Base-by-base conservation (phyloP, 2,888 invertebrate species). In the Drosophila mercatorum region DNA sequence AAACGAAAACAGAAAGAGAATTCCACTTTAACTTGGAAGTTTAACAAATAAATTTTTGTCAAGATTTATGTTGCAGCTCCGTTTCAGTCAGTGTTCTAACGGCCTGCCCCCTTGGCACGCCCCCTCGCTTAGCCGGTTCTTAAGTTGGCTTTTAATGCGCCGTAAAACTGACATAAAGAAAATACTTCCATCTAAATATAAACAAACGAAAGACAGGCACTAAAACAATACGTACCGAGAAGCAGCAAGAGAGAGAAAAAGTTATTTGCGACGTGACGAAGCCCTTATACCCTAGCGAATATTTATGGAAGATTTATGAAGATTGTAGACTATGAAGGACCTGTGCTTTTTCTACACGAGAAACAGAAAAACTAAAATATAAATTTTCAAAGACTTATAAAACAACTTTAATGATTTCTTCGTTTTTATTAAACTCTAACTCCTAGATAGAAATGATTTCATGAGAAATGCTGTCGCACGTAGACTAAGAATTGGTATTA, bases 111-210 rank as follows among this genome's bases (percentile, higher is more conserved):
- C 12, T 17, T 26, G 44, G 10, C 43, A 34, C 57, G 17, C 26
- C 55, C 41, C 53, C 47, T 51, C 41, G 62, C 60, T 62, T 59
- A 72, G 69, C 57, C 51, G 68, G 65, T 65, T 80, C 72, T 81
- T 68, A 73, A 72, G 61, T 79, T 80, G 88, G 59, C 75, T 70
- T 75, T 78, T 78, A 80, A 78, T 79, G 82, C 66, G 62, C 64
- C 72, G 61, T 81, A 82, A 88, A 88, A 80, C 73, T 81, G 79
- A 53, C 64, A 75, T 81, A 74, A 80, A 77, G 69, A 80, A 81
- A 87, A 81, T 76, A 80, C 83, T 78, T 84, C 73, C 70, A 80
- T 89, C 86, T 88, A 85, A 89, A 88, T 89, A 87, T 80, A 89
- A 88, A 82, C 78, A 86, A 77, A 86, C 52, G 68, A 72, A 60